Base-by-base conservation (phyloP, 2,888 invertebrate species). In the Lagria hirta region DNA sequence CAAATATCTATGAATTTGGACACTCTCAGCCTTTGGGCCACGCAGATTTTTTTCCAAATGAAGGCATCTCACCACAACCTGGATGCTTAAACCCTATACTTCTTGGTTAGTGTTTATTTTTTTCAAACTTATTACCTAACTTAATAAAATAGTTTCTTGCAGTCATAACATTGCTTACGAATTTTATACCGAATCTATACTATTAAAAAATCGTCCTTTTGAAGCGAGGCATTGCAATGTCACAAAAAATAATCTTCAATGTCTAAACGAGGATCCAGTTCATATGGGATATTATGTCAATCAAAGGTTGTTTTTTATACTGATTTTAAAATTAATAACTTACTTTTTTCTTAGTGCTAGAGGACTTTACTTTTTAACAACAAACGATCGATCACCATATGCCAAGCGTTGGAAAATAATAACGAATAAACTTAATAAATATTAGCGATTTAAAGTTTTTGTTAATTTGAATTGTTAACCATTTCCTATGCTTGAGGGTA, bases 21-120 rank as follows among this genome's bases (percentile, higher is more conserved):
- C 78, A 81, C 51, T 59, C 61, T 7, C 57, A 64, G 20, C 75
- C 83, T 4, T 74, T 83, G 11, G 88, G 87, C 0, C 79, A 85
- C 60, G 82, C 72, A 0, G 87, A 88, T 66, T 87, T 86, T 62
- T 88, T 83, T 69, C 86, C 87, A 0, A 87, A 88, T 62, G 78
- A 79, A 7, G 88, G 87, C 1, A 68, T 56, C 15, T 74, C 82
- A 1, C 73, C 74, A 0, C 88, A 88, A 60, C 86, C 86, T 0
- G 86, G 86, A 1, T 86, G 86, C 60, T 70, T 73, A 4, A 75
- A 78, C 13, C 3, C 65, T 1, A 14, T 49, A 26, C 35, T 44
- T 28, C 36, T 43, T 17, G 40, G 51, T 51, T 41, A n/a, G 34
- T 23, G 11, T n/a, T 45, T 35, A 37, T 34, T 48, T 32, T 17